Conservation (phyloP, 2,888 invertebrate species). For the Drosophila histrio region DNA sequence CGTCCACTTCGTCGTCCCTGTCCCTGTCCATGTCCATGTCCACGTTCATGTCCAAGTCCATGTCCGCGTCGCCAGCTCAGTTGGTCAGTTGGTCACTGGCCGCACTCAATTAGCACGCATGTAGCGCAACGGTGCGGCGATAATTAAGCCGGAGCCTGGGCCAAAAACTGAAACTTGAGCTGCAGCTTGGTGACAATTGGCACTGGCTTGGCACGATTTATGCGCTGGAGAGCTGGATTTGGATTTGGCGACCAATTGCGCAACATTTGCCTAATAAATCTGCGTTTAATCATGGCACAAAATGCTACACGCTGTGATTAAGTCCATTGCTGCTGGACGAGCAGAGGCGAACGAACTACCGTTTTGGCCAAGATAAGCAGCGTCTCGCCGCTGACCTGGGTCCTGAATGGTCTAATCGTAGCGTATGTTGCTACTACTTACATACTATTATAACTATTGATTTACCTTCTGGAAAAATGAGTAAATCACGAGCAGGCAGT, state of each 20-base stretch:
- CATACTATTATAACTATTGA: background rate
- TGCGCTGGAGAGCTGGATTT: conserved; percentile 27
- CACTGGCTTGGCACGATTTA: conserved; percentile 57
- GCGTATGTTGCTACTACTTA: too few relatives aligned
- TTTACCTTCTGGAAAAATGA: conserved; percentile 37
- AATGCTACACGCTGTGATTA: conserved; percentile 72
- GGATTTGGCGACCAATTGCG: conserved; percentile 50
- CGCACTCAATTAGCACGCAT: conserved; percentile 81
- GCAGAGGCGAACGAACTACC: conserved; percentile 37
- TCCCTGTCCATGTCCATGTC: conserved; percentile 24
- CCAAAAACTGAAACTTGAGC: background rate
- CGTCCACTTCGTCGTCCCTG: conserved; percentile 22
- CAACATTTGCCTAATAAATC: conserved; percentile 74
- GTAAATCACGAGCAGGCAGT: conserved; percentile 7
- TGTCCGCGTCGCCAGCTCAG: conserved; percentile 49
- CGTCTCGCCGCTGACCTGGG: too few relatives aligned
- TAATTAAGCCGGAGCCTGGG: conserved; percentile 61
- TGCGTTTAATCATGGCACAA: conserved; percentile 68
- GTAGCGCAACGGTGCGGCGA: conserved; percentile 73
- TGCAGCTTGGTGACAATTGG: conserved; percentile 67
- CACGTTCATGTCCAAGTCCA: conserved; percentile 35
- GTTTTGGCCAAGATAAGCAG: conserved; percentile 44
- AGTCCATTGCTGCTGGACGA: conserved; percentile 16
- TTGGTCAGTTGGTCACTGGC: conserved; percentile 61
- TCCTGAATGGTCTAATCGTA: too few relatives aligned